These are phyloP conservation scores for Microcebus tavaratra DNA, from an alignment of 2,113 vertebrate species.

Conservation along the genomic window DNA sequence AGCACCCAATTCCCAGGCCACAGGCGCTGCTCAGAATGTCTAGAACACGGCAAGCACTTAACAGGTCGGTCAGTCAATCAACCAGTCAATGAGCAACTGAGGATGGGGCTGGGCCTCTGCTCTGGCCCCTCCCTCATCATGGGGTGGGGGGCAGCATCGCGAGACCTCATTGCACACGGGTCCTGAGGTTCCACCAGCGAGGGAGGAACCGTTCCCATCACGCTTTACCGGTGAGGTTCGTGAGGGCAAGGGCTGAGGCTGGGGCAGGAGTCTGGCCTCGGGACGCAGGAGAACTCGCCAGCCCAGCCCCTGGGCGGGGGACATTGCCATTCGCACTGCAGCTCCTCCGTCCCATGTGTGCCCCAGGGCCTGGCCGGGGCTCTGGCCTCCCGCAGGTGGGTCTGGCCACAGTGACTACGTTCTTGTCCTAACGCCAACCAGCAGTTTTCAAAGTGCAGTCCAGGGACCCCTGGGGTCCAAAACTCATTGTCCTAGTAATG, in stretches of 20 bases:
- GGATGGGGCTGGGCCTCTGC: background rate
- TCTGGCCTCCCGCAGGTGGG: rapidly evolving
- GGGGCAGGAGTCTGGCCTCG: background rate
- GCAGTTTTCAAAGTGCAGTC: background rate
- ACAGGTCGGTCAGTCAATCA: background rate
- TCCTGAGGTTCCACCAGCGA: background rate
- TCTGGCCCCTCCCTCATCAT: background rate
- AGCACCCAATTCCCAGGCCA: background rate
- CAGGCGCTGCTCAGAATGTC: background rate
- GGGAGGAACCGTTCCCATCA: background rate
- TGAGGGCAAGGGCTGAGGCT: rapidly evolving
- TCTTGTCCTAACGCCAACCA: no score
- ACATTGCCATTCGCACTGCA: background rate
- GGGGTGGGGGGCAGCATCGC: rapidly evolving
- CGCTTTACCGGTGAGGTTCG: background rate
- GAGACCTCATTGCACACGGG: background rate
- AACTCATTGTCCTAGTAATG: background rate
- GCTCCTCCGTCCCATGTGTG: rapidly evolving
- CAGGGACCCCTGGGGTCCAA: background rate
- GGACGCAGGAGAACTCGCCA: background rate
- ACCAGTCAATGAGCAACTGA: background rate
- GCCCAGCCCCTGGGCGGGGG: background rate
- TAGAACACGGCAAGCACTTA: background rate
- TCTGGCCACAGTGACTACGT: rapidly evolving
- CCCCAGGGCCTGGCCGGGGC: background rate